These are phyloP conservation scores for Uloborus diversus DNA, from an alignment of 1,140 invertebrate species.

Conservation along the genomic window DNA sequence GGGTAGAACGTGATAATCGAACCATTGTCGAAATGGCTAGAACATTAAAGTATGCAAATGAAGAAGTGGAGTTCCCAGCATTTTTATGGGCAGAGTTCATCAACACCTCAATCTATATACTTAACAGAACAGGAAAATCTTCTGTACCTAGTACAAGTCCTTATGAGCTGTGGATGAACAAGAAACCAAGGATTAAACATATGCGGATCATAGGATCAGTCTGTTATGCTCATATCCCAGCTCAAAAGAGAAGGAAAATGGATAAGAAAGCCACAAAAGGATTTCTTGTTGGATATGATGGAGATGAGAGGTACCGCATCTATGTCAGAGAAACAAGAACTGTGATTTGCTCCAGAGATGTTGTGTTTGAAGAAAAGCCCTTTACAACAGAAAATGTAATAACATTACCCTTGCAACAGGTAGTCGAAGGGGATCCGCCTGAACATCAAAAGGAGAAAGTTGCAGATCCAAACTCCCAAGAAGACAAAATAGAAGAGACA, in stretches of 20 bases:
- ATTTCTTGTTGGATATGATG: slow-evolving; percentile 48
- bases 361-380: slow-evolving; percentile 12
- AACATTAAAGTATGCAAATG: no score
- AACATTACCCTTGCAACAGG: no score
- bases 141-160: no score
- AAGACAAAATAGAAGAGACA: not conserved
- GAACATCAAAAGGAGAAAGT: not conserved
- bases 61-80: no score
- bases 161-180: no score
- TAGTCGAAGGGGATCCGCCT: not conserved
- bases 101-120: not conserved
- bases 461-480: not conserved
- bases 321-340: no score
- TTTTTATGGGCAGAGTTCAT: slow-evolving; percentile 20
- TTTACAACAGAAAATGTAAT: not conserved
- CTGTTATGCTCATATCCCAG: slow-evolving; percentile 33
- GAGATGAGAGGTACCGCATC: slow-evolving; percentile 10
- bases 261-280: slow-evolving; percentile 33
- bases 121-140: no score
- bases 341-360: no score
- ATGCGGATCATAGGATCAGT: slow-evolving; percentile 36
- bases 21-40: no score
- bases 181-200: no score
- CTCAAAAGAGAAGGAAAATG: slow-evolving; percentile 30
- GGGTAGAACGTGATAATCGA: no score